Base-by-base conservation (phyloP, 2,888 invertebrate genomes). In the Sarcophaga caerulescens region DNA sequence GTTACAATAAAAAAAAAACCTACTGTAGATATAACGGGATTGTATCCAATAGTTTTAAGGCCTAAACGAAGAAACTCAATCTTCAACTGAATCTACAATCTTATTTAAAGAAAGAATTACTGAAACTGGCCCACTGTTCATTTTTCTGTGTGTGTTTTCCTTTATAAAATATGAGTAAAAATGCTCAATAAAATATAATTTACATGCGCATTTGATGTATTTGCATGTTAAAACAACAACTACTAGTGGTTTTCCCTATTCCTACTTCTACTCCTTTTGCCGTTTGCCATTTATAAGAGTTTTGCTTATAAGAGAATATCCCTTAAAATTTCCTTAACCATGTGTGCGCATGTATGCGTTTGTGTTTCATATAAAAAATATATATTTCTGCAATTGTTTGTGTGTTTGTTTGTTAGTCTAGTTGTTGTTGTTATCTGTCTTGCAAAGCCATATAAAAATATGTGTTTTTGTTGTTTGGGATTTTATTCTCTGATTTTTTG, bases 171-270 rank as follows among this genome's bases (percentile, higher is more conserved):
- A 21, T 62, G 25, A n/a, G 76, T 23, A 66, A 65, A 85, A 81
- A 65, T 70, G 65, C 78, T 78, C 85, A 74, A 85, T 81, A 81
- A 85, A 85, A 85, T 78, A 52, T 79, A 81, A 79, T 85, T 81
- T 81, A 85, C 85, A 85, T 85, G 85, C 85, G 81, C 85, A 81
- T 85, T 85, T 81, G 73, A 78, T 45, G 74, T 35, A 35, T 35
- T 35, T 35, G 35, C 10, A 35, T 35, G 35, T 35, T 35, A 35
- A 25, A 44, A 66, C 44, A 44, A 35, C 44, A 52, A 52, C 52
- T 52, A 52, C 52, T 52, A 14, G 17, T 52, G 52, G 17, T 52
- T 47, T 4, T 66, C 65, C 17, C 52, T 1, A 60, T 63, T 57
- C 19, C 52, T 23, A 14, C 71, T 74, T 2, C 57, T 25, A 12